phyloP scores from a whole-genome alignment of 2,113 vertebrate species.

The Aegithalos caudatus region DNA sequence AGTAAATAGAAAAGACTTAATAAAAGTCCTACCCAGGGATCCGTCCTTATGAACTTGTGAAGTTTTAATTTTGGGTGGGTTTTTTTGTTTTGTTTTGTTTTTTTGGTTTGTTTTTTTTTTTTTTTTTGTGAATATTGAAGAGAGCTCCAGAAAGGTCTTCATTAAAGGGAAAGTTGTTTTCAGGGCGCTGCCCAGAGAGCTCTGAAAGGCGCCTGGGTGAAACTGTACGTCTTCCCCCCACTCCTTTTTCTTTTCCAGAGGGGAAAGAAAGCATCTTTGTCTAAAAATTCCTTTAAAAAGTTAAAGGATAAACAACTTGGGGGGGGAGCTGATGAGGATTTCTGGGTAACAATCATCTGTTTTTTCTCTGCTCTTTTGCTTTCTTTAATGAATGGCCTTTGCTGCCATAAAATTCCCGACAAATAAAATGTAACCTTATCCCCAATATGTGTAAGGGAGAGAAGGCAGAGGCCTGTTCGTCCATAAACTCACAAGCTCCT shows the following conservation, averaged over 20 bases:
- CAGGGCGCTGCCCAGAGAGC: conserved; percentile 63
- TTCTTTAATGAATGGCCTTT: conserved; percentile 17
- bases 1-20: conserved; percentile 82
- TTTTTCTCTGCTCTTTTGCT: neutral
- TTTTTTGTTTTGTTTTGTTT: neutral
- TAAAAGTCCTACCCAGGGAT: conserved; percentile 73
- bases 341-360: conserved; percentile 15
- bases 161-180: conserved; percentile 67
- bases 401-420: conserved; percentile 30
- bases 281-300: conserved; percentile 41
- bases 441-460: neutral
- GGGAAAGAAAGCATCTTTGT: conserved; percentile 56
- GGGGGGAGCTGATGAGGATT: neutral
- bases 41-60: conserved; percentile 54
- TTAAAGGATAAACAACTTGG: conserved; percentile 30
- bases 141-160: conserved; percentile 43
- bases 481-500: neutral
- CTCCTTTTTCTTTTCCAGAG: neutral
- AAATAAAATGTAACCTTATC: conserved; percentile 17
- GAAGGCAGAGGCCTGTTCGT: neutral
- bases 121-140: neutral
- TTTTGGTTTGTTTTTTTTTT: neutral
- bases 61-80: conserved; percentile 52
- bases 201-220: conserved; percentile 46
- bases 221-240: neutral